Evolutionary conservation across 2,888 invertebrate species (phyloP), one percentile per base, ranked within the genome.

Genomic region (Ptychoptera contaminata): DNA sequence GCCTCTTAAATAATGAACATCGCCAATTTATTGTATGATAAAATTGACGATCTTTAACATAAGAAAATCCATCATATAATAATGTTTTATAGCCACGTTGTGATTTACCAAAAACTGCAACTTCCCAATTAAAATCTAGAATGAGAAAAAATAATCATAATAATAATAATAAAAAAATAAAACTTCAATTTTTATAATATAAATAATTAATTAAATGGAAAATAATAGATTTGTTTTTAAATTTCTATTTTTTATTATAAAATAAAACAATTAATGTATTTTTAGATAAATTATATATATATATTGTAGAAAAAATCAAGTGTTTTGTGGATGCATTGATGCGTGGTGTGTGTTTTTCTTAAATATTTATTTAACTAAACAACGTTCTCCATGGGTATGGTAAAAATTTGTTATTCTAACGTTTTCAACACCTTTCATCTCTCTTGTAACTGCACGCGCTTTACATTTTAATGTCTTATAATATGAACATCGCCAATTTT

Each of bases 1-100:
- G 31, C 10, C 46, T 36, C 16, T 44, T 40, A 43, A 46, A 49
- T n/a, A 42, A 41, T 6, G 49, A 43, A 39, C 52, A 52, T 37
- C 51, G 15, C 52, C 52, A 52, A 46, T 50, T 49, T 16, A 38
- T 47, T 32, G 48, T 43, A 30, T 49, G 48, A n/a, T 42, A 31
- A 47, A 50, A 49, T 44, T 47, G 34, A 7, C 52, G 46, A 47
- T 53, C 50, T 37, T 46, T 45, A 10, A 51, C 43, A 45, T 48
- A 52, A 30, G 41, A 42, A 42, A 42, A 47, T n/a, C 47, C 47
- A 16, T 47, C 40, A 29, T 48, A 36, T 29, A 45, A 23, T 9
- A 51, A 29, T 44, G 46, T 47, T 23, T 45, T 47, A 31, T 46
- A 48, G 9, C 52, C 51, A 36, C 52, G 48, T 39, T 52, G 51